Evolutionary conservation across 2,113 vertebrate species (phyloP), one percentile per base, ranked within the genome.

Genomic region (Nothocercus nigrocapillus): DNA sequence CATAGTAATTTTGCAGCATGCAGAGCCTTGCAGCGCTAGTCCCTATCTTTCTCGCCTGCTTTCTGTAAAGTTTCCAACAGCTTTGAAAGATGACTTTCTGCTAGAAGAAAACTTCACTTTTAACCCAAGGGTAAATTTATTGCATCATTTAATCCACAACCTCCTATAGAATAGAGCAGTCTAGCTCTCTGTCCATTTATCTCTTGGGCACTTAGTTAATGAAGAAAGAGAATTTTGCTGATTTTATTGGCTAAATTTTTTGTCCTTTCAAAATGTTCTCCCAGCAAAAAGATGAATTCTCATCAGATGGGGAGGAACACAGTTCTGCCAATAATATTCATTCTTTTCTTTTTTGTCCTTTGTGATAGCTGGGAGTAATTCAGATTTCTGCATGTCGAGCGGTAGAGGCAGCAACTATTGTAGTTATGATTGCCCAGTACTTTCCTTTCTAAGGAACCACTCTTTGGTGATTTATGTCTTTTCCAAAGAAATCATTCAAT

Each of bases 181-280:
- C 19, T 53, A 58, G 19, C 6, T 73, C 61, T 88, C 67, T 20
- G 13, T 72, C 36, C 62, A 66, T 88, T 93, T 82, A 56, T 88
- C 82, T 90, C 73, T 86, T 44, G 15, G 66, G 82, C 82, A 95
- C 79, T 91, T 81, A 95, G 82, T 82, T 94, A 94, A 94, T 82
- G 81, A 94, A 95, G 63, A n/a, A 70, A 54, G 47, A 95, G 40
- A 93, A 49, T 81, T 94, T 63, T 83, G 56, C 47, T 88, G 76
- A 88, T 82, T 77, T 24, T 11, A 58, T 42, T 96, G 89, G 66
- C 53, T 85, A 80, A 68, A 40, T 49, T 89, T 79, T 58, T 87
- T 79, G n/a, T 49, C 58, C 85, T 85, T 77, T 88, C 20, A 80
- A 82, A 73, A 74, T 11, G 21, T 70, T 77, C 20, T 67, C 75